Evolutionary conservation across 2,888 invertebrate genomes (phyloP).

Genomic region (Lasioglossum pauxillum): DNA sequence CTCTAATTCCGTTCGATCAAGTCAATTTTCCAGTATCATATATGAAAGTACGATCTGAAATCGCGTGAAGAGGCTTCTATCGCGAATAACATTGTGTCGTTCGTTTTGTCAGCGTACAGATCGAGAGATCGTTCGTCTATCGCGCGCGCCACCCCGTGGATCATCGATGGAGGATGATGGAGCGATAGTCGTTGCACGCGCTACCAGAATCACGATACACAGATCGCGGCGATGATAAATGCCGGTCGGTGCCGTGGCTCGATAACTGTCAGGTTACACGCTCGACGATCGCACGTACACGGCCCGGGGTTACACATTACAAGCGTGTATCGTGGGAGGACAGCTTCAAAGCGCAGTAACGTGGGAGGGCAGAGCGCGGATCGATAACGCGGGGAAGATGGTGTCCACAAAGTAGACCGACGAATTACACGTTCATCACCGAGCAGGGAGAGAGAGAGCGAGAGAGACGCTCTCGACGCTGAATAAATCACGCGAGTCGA

Average conservation of each 20-base stretch:
- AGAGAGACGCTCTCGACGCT: neutral
- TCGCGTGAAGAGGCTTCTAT: neutral
- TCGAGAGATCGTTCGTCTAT: neutral
- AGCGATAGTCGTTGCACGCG: constrained; percentile 27
- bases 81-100: neutral
- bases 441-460: neutral
- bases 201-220: constrained; percentile 49
- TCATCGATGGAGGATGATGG: constrained; percentile 1
- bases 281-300: constrained; percentile 17
- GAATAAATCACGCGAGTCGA: constrained; percentile 4
- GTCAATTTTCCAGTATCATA: too few relatives aligned
- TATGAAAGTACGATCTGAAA: neutral
- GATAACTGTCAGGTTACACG: constrained; percentile 40
- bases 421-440: constrained; percentile 17
- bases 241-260: constrained; percentile 18
- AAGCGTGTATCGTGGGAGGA: constrained; percentile 24
- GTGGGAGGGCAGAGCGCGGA: constrained; percentile 27
- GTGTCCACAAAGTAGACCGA: constrained; percentile 28
- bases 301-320: constrained; percentile 26
- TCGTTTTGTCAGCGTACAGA: neutral
- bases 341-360: constrained; percentile 20
- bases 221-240: constrained; percentile 42
- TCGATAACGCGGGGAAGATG: constrained; percentile 44
- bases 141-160: neutral
- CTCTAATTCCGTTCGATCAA: neutral